A percentile compares a stretch with the other conserved stretches of the same genome.
Evolutionary conservation across 23 tunicate species (phyloP).

Genomic region (Styela clava): DNA sequence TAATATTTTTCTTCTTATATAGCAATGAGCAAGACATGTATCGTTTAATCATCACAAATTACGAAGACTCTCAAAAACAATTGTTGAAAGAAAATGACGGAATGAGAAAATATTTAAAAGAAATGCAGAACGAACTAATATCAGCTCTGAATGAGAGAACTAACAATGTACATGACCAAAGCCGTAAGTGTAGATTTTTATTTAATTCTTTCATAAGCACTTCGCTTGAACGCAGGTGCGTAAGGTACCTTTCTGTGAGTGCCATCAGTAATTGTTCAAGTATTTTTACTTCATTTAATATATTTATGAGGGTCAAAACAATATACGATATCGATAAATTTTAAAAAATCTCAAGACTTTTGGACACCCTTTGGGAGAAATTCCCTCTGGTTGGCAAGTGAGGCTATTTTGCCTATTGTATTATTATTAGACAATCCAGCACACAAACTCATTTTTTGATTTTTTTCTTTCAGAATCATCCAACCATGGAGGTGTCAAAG

Average conservation of each 20-base stretch:
- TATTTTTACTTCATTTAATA: too few relatives aligned
- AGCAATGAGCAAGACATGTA: constrained; percentile 93
- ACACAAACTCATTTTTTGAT: too few relatives aligned
- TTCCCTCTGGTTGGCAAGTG: too few relatives aligned
- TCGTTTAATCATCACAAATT: constrained; percentile 66
- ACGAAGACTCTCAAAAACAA: constrained; percentile 77
- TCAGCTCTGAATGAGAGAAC: constrained; percentile 67
- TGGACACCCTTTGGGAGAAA: too few relatives aligned
- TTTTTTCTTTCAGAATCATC: background rate
- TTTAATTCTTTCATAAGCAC: background rate
- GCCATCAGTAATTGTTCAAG: too few relatives aligned
- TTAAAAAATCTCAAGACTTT: too few relatives aligned
- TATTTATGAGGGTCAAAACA: too few relatives aligned
- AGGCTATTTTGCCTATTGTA: too few relatives aligned
- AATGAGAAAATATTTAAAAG: constrained; percentile 72
- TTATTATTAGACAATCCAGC: too few relatives aligned
- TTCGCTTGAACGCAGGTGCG: background rate
- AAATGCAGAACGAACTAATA: constrained; percentile 84
- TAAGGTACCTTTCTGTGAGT: too few relatives aligned
- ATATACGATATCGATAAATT: too few relatives aligned
- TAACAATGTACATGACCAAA: background rate
- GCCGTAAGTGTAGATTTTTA: background rate
- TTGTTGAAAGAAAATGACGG: constrained; percentile 72
- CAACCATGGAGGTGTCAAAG: background rate
- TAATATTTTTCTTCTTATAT: background rate